phyloP scores from a whole-genome alignment of 2,797 vertebrate species.

The Glossophaga mutica region DNA sequence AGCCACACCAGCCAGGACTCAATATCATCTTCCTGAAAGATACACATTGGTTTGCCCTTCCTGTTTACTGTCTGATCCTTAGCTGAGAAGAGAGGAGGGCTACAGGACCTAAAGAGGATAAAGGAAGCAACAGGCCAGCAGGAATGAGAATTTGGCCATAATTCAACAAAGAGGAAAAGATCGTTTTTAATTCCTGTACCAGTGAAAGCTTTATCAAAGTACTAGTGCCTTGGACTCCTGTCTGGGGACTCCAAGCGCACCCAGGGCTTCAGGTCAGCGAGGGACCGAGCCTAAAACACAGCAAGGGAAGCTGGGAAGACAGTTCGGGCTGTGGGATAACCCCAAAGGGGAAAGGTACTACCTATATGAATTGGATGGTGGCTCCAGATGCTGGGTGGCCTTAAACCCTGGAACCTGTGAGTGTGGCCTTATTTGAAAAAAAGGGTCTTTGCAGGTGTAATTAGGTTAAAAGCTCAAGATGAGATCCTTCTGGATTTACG shows the following conservation, averaged over 20 bases:
- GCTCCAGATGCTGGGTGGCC: no score
- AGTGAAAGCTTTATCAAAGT: neutral
- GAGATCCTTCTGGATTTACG: neutral
- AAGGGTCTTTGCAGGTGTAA: neutral
- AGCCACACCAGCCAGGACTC: no score
- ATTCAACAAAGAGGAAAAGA: neutral
- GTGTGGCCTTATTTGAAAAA: neutral
- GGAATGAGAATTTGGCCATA: neutral
- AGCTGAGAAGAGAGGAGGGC: neutral
- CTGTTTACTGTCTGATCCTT: neutral
- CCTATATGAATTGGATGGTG: neutral
- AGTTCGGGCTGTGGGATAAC: neutral
- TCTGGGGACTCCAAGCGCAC: neutral
- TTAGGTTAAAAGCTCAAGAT: neutral
- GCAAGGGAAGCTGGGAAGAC: neutral
- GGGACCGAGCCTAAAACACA: neutral
- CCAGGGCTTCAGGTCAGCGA: neutral
- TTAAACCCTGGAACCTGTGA: neutral
- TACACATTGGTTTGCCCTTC: neutral
- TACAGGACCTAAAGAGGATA: fast-evolving
- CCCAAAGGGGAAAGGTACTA: neutral
- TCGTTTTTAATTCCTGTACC: neutral
- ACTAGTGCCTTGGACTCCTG: neutral
- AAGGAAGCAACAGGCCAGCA: neutral
- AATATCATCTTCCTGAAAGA: neutral